Evolutionary conservation across 2,113 vertebrate species (phyloP).

Genomic region (Hymenochirus boettgeri): DNA sequence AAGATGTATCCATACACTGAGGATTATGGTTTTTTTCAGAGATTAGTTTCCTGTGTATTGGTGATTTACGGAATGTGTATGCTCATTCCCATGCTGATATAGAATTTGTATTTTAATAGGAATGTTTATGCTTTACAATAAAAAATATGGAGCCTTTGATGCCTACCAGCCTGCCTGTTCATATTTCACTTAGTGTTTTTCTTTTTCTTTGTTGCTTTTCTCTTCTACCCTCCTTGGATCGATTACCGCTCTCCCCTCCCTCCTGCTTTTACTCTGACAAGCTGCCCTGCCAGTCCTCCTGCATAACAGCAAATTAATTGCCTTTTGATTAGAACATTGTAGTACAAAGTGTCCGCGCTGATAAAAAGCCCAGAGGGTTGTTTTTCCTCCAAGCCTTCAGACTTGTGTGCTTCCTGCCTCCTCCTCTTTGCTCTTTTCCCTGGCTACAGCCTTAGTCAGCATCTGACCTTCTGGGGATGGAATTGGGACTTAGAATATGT

Average conservation of each 20-base stretch:
- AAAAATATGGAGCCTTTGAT: neutral
- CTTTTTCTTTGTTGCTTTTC: constrained; percentile 17
- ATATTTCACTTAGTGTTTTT: constrained; percentile 30
- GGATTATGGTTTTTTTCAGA: neutral
- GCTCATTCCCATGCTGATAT: too few species aligned
- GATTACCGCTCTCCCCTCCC: constrained; percentile 16
- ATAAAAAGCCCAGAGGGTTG: constrained; percentile 33
- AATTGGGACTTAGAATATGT: constrained; percentile 3
- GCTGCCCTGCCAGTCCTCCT: constrained; percentile 29
- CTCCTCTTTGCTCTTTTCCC: constrained; percentile 8
- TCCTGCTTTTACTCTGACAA: constrained; percentile 25
- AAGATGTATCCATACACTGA: neutral
- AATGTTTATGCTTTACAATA: neutral
- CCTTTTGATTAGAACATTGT: constrained; percentile 41
- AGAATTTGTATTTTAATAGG: neutral
- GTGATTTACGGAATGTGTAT: neutral
- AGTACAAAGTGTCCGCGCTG: constrained; percentile 39
- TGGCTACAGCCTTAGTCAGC: constrained; percentile 23
- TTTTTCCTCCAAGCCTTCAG: constrained; percentile 25
- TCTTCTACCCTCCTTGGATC: constrained; percentile 19
- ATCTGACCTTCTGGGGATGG: constrained; percentile 13
- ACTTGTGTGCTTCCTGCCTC: constrained; percentile 7
- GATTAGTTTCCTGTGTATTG: neutral
- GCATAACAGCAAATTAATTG: constrained; percentile 39
- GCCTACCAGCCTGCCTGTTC: constrained; percentile 2